phyloP scores from a whole-genome alignment of 2,888 invertebrate genomes.

The Adineta ricciae region DNA sequence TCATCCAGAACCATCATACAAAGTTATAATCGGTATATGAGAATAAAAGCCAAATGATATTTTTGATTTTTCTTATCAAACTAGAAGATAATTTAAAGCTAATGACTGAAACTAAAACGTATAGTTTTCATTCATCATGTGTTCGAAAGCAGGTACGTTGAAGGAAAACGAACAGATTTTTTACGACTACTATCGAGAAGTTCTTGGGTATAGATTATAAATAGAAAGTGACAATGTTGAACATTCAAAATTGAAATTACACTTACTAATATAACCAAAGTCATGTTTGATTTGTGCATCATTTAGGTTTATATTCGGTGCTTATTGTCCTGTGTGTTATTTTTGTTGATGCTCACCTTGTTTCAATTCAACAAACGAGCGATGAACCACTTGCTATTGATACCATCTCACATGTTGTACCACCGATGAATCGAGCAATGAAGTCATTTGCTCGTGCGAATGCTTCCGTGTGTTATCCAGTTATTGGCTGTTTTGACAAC shows the following conservation, averaged over 20 bases:
- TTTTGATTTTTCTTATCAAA: neutral
- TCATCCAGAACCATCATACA: neutral
- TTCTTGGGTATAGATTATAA: too few relatives aligned
- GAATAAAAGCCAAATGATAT: neutral
- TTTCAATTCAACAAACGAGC: neutral
- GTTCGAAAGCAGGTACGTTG: neutral
- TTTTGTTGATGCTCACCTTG: neutral
- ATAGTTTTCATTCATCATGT: neutral
- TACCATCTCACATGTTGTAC: neutral
- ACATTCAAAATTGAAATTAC: too few relatives aligned
- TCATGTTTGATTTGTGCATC: too few relatives aligned
- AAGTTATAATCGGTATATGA: neutral
- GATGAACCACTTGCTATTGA: neutral
- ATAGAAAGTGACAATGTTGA: too few relatives aligned
- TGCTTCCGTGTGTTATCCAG: conserved; percentile 6
- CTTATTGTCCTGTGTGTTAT: neutral
- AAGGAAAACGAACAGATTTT: too few relatives aligned
- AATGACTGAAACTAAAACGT: neutral
- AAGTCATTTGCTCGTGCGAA: too few relatives aligned
- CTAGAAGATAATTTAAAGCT: neutral
- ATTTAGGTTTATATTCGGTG: neutral
- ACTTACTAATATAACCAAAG: too few relatives aligned
- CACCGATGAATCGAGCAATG: neutral
- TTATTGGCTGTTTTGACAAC: conserved; percentile 28
- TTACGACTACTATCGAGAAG: too few relatives aligned